Evolutionary conservation across 2,888 invertebrate genomes (phyloP).

Genomic region (Hirtodrosophila trivittata): DNA sequence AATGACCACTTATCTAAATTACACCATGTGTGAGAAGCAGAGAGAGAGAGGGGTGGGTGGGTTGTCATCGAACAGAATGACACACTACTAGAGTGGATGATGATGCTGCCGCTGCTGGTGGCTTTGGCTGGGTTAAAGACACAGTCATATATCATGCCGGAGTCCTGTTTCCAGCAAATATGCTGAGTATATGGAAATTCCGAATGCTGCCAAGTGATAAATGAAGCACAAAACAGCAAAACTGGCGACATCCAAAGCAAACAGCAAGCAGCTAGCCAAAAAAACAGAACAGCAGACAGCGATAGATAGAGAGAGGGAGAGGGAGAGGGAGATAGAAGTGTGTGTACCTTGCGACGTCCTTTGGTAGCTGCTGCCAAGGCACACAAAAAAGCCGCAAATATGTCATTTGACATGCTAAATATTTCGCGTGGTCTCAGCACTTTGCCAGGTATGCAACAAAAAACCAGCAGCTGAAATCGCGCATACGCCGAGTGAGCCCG

Average conservation of each 20-base stretch:
- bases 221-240: slow-evolving; percentile 71
- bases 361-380: slow-evolving; percentile 52
- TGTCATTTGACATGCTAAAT: slow-evolving; percentile 80
- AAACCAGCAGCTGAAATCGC: slow-evolving; percentile 32
- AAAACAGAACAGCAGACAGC: not conserved
- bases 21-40: slow-evolving; percentile 73
- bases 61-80: slow-evolving; percentile 64
- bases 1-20: slow-evolving; percentile 84
- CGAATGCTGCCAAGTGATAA: slow-evolving; percentile 68
- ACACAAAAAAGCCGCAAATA: slow-evolving; percentile 70
- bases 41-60: not conserved
- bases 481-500: slow-evolving; percentile 46
- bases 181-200: slow-evolving; percentile 79
- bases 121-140: slow-evolving; percentile 65
- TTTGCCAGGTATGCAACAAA: slow-evolving; percentile 51
- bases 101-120: slow-evolving; percentile 27
- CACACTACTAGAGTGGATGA: slow-evolving; percentile 44
- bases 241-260: slow-evolving; percentile 52
- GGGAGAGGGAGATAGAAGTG: slow-evolving; percentile 5
- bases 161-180: slow-evolving; percentile 59
- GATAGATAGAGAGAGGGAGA: not conserved
- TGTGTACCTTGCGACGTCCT: slow-evolving; percentile 23
- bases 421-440: slow-evolving; percentile 61
- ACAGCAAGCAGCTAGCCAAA: slow-evolving; percentile 6
- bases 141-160: slow-evolving; percentile 66